These are phyloP conservation scores for Sebastes dallii DNA, from an alignment of 2,797 vertebrate genomes.

Conservation along the genomic window DNA sequence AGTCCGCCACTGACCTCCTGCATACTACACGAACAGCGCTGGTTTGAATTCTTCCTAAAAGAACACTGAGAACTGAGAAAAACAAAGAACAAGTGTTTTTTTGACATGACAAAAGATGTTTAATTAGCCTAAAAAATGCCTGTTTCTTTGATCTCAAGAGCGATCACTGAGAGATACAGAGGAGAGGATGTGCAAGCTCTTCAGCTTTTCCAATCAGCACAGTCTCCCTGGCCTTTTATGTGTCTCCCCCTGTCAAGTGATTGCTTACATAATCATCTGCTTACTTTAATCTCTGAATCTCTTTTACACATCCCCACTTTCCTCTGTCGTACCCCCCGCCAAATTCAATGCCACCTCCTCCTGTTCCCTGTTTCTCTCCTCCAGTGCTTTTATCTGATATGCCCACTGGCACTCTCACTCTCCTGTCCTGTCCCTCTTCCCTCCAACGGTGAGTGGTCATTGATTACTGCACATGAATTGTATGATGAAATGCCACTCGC, in stretches of 20 bases:
- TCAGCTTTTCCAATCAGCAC: slow-evolving; percentile 55
- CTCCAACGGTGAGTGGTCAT: slow-evolving; percentile 65
- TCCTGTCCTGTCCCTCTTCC: slow-evolving; percentile 48
- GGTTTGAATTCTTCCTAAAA: background rate
- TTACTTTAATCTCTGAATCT: slow-evolving; percentile 51
- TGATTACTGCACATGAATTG: slow-evolving; percentile 70
- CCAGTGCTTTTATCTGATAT: slow-evolving; percentile 58
- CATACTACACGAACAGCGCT: background rate
- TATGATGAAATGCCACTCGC: slow-evolving; percentile 69
- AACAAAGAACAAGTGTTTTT: slow-evolving; percentile 17
- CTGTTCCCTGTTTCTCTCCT: slow-evolving; percentile 48
- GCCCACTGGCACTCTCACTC: slow-evolving; percentile 52
- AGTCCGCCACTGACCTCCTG: background rate
- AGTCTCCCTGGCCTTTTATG: slow-evolving; percentile 47
- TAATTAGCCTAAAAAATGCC: slow-evolving; percentile 61
- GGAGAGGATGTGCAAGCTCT: slow-evolving; percentile 42
- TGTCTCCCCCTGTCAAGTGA: slow-evolving; percentile 48
- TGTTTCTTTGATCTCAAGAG: slow-evolving; percentile 53
- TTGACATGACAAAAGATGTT: slow-evolving; percentile 34
- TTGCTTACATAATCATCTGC: slow-evolving; percentile 63
- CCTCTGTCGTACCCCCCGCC: background rate
- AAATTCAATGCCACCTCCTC: slow-evolving; percentile 12
- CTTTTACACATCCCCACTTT: slow-evolving; percentile 15
- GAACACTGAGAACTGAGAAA: too few relatives aligned
- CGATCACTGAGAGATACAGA: slow-evolving; percentile 36